Evolutionary conservation across 2,113 vertebrate genomes (phyloP), one percentile per base, ranked within the genome.

Genomic region (Prunella himalayana): DNA sequence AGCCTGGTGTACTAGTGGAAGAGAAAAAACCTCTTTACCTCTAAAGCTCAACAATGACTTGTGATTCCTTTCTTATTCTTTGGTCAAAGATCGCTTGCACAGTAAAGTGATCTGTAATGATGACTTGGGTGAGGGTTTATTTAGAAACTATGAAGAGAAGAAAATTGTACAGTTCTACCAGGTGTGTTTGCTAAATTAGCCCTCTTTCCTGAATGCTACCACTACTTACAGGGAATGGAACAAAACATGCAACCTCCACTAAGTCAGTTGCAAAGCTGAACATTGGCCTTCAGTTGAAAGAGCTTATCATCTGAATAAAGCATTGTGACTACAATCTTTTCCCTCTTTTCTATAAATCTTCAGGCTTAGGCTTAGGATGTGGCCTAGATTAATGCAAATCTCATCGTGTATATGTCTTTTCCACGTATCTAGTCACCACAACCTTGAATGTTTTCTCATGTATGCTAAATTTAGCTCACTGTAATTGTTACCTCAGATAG

Each of bases 91-190:
- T 88, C 53, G 83, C 71, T 76, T 87, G 59, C 39, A 91, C 66
- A 85, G 41, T 82, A 80, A 92, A 94, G 39, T 66, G 81, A 91
- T 80, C 64, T 39, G n/a, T 71, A 92, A 92, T 82, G 61, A 94
- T 53, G 50, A 86, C 56, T 86, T 23, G 23, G 78, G 35, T 81
- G 76, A 64, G 24, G 28, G 20, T 84, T 90, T 86, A 65, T 90
- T 86, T 68, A 90, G 53, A 86, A 95, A 65, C 78, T 77, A 41
- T 28, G 81, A 88, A 86, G 11, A 81, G 35, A 88, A 91, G 50
- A 90, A 87, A 94, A 91, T 56, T 22, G 13, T 31, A 39, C n/a
- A n/a, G 47, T 68, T 82, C 66, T 54, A 31, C 30, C 24, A 64
- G 27, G 22, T 60, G 61, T 65, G 23, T 49, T 77, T 63, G 39